Conservation (phyloP, 2,888 invertebrate genomes). For the Campaea margaritaria region DNA sequence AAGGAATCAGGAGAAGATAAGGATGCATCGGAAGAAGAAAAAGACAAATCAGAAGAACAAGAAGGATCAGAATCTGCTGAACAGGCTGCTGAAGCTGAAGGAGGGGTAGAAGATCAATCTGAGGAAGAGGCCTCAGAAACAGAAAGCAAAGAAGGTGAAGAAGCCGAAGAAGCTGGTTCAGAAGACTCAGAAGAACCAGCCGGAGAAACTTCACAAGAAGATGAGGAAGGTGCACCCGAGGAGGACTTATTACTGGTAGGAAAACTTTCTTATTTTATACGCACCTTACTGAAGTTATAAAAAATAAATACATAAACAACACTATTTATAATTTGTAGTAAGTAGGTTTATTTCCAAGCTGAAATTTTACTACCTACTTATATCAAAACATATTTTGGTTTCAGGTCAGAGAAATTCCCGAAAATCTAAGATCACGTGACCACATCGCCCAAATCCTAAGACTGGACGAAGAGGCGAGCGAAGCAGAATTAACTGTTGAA, state of each 20-base stretch:
- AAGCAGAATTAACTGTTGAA: constrained; percentile 88
- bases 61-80: constrained; percentile 53
- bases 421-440: constrained; percentile 90
- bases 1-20: constrained; percentile 43
- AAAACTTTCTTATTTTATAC: no score
- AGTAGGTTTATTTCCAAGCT: no score
- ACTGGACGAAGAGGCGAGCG: constrained; percentile 90
- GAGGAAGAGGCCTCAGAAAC: constrained; percentile 57
- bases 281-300: no score
- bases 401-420: constrained; percentile 90
- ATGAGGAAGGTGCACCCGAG: constrained; percentile 80
- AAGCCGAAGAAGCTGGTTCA: constrained; percentile 49
- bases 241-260: constrained; percentile 87
- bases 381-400: constrained; percentile 44
- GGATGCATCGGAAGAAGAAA: constrained; percentile 57
- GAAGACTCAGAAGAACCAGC: constrained; percentile 56
- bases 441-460: constrained; percentile 93
- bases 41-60: constrained; percentile 40
- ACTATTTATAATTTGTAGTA: no score
- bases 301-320: no score
- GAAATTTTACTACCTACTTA: not conserved
- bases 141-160: constrained; percentile 47
- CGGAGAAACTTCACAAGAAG: constrained; percentile 43
- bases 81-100: constrained; percentile 47
- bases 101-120: constrained; percentile 47